Conservation (phyloP, 2,888 invertebrate genomes). For the Exocentrus adspersus region DNA sequence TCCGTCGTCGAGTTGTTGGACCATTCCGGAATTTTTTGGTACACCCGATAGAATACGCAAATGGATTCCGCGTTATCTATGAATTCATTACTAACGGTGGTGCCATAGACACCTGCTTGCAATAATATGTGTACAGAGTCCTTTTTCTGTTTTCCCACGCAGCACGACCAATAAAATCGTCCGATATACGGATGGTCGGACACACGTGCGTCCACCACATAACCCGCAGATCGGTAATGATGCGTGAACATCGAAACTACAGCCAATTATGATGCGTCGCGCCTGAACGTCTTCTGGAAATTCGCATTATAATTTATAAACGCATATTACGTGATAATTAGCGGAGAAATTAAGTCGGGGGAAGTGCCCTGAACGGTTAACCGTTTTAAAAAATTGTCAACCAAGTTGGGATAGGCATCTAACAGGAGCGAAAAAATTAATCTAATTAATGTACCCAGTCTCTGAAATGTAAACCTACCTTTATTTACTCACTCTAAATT, state of each 20-base stretch:
- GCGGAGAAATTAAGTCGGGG: not conserved
- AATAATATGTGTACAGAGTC: slow-evolving; percentile 24
- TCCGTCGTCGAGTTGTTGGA: too few species aligned
- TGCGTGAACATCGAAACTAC: slow-evolving; percentile 43
- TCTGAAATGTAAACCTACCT: too few species aligned
- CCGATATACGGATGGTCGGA: slow-evolving; percentile 32
- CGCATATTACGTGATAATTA: slow-evolving; percentile 15
- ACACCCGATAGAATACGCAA: too few species aligned
- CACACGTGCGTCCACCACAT: slow-evolving; percentile 42
- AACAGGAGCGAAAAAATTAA: too few species aligned
- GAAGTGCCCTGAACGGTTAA: not conserved
- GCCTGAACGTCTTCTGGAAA: slow-evolving; percentile 40
- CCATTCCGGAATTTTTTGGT: too few species aligned
- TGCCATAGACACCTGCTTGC: slow-evolving; percentile 40
- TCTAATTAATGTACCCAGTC: too few species aligned
- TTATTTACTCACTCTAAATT: too few species aligned
- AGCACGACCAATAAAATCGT: slow-evolving; percentile 31
- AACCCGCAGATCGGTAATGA: slow-evolving; percentile 33
- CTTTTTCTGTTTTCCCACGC: slow-evolving; percentile 46
- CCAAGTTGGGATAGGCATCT: too few species aligned
- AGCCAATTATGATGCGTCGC: slow-evolving; percentile 49
- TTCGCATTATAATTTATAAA: slow-evolving; percentile 34
- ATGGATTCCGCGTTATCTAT: slow-evolving; percentile 3
- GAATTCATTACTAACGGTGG: slow-evolving; percentile 32
- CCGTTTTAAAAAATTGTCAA: not conserved